Evolutionary conservation across 2,888 invertebrate genomes (phyloP), one percentile per base, ranked within the genome.

Genomic region (Ctena decussata): DNA sequence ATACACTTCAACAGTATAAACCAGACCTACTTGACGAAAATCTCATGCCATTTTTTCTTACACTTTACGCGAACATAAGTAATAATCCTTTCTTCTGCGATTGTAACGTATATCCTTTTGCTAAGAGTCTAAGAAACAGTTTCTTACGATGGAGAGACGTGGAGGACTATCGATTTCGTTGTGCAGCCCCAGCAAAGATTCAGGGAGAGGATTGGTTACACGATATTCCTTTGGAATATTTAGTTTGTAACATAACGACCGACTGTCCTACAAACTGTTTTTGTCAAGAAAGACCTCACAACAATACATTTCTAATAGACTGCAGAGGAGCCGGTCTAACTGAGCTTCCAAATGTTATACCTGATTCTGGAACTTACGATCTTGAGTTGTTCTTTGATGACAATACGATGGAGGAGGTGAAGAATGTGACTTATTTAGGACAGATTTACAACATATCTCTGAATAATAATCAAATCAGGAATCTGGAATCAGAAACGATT

Each of bases 281-380:
- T n/a, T 91, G 91, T 73, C 84, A 90, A 44, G 90, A 89, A 60
- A 70, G 85, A 18, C 91, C 91, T 24, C 77, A 90, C 32, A 87
- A 85, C 41, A 80, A 80, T 18, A 80, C 87, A 2, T 80, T 89
- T 30, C 69, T 77, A 24, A 75, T 91, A 12, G 83, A 91, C 60
- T 91, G 91, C 53, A 82, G 65, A 5, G 65, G 57, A 11, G 81
- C 80, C 6, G 82, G 84, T 21, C 69, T 91, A 5, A 77, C 37
- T 5, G 69, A 81, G 70, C 69, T 91, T 6, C 91, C 91, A 1
- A 70, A 72, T 2, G 37, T 37, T 1, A 71, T 91, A 15, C 91
- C 91, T 0, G 37, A 73, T 2, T 60, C 70, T 15, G 49, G 53
- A 24, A 49, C 57, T 32, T 46, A 78, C 18, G 80, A 77, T 21